Base-by-base conservation (phyloP, 2,113 vertebrate genomes). In the Chloroceryle aenea region DNA sequence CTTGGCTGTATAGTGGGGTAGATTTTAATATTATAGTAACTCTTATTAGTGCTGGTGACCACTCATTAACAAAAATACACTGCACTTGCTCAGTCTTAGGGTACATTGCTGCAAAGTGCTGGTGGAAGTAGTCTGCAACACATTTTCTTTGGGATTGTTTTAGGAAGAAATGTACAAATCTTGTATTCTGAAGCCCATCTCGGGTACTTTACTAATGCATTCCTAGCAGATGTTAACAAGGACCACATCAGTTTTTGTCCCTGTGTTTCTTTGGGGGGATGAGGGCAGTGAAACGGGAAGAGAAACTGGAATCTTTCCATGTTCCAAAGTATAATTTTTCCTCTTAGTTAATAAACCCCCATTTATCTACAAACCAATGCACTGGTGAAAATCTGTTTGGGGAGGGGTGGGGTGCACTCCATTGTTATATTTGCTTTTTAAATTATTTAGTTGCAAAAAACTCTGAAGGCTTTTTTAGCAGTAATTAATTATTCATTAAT, bases 401-500 rank as follows among this genome's bases (percentile, higher is more conserved):
- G 38, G 27, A n/a, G 20, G 1, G 25, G 40, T 22, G 34, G 26
- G 13, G 27, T 56, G 89, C 90, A 85, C 96, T 96, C 95, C 97
- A 97, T 98, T 98, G 98, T 98, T 98, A 97, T 98, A 98, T 98
- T 98, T 99, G 98, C 97, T 98, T 98, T 99, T 99, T 99, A 99
- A 99, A 99, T 99, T 99, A 99, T 99, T 99, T 98, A 99, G 98
- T 98, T 98, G 98, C 98, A 99, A 99, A 99, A 99, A 98, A 97
- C 98, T 99, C 98, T 99, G 98, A 98, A 98, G 98, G 98, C 98
- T 99, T 98, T 98, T 99, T 99, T 99, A 99, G 98, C 98, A 98
- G 97, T 98, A 98, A 99, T 99, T 99, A 99, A 99, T 99, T 99
- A 99, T 99, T 99, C 99, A 99, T 99, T 99, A 99, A 99, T 99